Base-by-base conservation (phyloP, 2,797 vertebrate genomes). In the Lacerta viridis region DNA sequence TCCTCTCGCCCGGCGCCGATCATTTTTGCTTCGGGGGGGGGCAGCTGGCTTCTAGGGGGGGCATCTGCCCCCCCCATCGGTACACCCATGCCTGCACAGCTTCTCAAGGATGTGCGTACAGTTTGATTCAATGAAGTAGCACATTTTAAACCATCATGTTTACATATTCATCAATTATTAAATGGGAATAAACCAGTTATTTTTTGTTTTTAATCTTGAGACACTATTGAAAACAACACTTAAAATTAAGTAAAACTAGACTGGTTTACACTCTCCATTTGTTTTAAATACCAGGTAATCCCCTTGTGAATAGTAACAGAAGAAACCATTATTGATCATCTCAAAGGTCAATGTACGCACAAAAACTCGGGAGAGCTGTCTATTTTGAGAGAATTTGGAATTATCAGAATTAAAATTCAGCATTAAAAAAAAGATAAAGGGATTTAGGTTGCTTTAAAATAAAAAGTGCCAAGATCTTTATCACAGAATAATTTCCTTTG, bases 141-240 rank as follows among this genome's bases (percentile, higher is more conserved):
- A 4, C 29, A 18, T 79, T 80, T 87, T 68, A 84, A 80, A 78
- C 79, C 39, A 43, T 76, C 50, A 23, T 18, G 4, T 61, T 80
- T 64, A 55, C 77, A 10, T 71, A 80, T 80, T 81, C 50, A 50
- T 50, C 50, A 50, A 90, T 84, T 91, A 76, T 77, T 82, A 90
- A 29, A 41, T 86, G 74, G 5, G 23, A 83, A 11, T 74, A 41
- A 41, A 41, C 39, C 71, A 78, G 23, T 20, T 76, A 36, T n/a
- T 80, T 76, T 69, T 61, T 89, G 82, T 74, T 75, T n/a, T 91
- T 71, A 90, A 94, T 89, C 61, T 23, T 39, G 68, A 88, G 59
- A 88, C 91, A 91, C 90, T 29, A 91, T 85, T 72, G 64, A 90
- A 88, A 68, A 85, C 78, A 80, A 82, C 76, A 68, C 79, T 93